Conservation (phyloP, 2,113 vertebrate species). For the Tyrannus savana region DNA sequence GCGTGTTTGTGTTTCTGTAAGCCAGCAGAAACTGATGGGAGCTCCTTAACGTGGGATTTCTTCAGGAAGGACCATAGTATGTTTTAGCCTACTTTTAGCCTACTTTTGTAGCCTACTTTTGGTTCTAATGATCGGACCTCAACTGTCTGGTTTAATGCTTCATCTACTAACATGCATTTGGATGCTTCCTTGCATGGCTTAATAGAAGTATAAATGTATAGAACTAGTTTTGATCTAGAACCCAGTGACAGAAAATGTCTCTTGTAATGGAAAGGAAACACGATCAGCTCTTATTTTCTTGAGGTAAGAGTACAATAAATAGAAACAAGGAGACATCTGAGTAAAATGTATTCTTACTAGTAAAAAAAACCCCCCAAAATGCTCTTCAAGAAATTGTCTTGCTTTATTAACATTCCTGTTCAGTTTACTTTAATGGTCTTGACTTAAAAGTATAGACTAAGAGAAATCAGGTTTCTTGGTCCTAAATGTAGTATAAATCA, state of each 20-base stretch:
- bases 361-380: background rate
- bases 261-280: background rate
- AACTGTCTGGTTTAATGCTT: background rate
- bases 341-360: background rate
- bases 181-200: background rate
- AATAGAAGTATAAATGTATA: background rate
- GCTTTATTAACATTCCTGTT: background rate
- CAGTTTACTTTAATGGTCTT: background rate
- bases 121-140: background rate
- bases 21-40: background rate
- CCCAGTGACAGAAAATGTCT: background rate
- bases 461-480: background rate
- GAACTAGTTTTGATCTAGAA: background rate
- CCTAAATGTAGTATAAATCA: background rate
- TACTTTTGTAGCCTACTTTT: background rate
- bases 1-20: background rate
- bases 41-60: background rate
- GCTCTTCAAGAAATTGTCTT: background rate
- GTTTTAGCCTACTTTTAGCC: background rate
- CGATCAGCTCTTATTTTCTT: background rate
- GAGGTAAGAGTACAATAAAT: background rate
- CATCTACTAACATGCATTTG: background rate
- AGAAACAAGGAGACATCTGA: background rate
- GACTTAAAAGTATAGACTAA: background rate
- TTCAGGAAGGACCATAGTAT: fast-evolving